Evolutionary conservation across 2,797 vertebrate genomes (phyloP).

Genomic region (Sebastes alutus): DNA sequence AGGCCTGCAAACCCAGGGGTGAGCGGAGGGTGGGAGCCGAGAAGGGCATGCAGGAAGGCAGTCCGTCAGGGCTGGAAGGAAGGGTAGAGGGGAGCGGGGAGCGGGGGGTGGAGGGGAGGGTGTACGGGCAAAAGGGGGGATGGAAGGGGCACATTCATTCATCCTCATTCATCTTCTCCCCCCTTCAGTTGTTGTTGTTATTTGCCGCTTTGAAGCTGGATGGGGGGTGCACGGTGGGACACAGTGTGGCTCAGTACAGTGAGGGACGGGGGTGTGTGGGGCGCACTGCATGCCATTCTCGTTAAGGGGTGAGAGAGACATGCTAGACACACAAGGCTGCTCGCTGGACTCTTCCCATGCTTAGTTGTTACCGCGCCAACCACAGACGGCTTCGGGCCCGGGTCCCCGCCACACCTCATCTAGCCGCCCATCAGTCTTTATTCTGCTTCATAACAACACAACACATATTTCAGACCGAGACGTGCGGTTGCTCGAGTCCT

Average conservation of each 20-base stretch:
- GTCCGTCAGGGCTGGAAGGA: constrained; percentile 54
- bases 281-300: constrained; percentile 74
- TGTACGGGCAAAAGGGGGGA: constrained; percentile 19
- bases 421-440: not conserved
- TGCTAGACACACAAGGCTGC: constrained; percentile 59
- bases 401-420: not conserved
- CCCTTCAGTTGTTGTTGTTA: constrained; percentile 78
- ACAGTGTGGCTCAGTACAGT: constrained; percentile 75
- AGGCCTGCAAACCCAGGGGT: constrained; percentile 56
- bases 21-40: constrained; percentile 38
- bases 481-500: not conserved
- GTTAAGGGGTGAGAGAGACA: constrained; percentile 71
- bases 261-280: constrained; percentile 61
- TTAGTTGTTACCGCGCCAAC: constrained; percentile 47
- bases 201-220: constrained; percentile 78
- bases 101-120: constrained; percentile 25
- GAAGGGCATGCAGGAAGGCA: constrained; percentile 53
- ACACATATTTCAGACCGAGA: not conserved
- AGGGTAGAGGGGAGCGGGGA: constrained; percentile 44
- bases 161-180: constrained; percentile 78
- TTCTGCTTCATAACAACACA: constrained; percentile 1
- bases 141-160: constrained; percentile 75
- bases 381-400: constrained; percentile 23
- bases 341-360: constrained; percentile 58
- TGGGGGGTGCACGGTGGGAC: constrained; percentile 69